Evolutionary conservation across 2,113 vertebrate species (phyloP).

Genomic region (Oxyruncus cristatus): DNA sequence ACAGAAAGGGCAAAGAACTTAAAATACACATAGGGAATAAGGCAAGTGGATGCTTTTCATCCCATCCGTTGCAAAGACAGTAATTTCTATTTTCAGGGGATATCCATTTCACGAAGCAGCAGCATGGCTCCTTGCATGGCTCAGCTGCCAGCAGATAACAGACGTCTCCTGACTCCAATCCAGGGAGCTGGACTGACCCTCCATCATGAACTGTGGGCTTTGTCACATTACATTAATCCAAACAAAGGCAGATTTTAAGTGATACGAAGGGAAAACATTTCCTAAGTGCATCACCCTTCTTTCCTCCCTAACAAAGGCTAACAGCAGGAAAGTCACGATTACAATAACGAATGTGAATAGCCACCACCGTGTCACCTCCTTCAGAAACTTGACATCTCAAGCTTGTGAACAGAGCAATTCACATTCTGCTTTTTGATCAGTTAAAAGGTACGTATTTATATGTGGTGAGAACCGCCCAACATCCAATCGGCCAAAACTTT

Average conservation of each 20-base stretch:
- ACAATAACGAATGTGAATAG: rapidly evolving
- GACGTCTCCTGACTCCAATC: neutral
- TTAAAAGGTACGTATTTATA: neutral
- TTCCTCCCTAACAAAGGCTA: neutral
- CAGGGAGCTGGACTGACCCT: neutral
- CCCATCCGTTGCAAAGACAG: neutral
- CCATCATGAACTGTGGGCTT: neutral
- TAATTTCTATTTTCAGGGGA: neutral
- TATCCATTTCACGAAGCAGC: neutral
- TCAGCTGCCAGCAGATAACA: neutral
- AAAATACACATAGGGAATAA: neutral
- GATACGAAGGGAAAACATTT: neutral
- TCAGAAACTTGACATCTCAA: neutral
- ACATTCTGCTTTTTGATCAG: neutral
- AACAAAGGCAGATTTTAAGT: neutral
- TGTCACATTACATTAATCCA: neutral
- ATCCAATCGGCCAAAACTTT: neutral
- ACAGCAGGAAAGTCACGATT: neutral
- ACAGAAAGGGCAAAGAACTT: neutral
- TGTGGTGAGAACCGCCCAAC: neutral
- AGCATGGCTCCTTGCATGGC: rapidly evolving
- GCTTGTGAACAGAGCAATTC: neutral
- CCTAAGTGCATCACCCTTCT: neutral
- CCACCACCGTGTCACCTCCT: neutral
- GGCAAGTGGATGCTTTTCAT: neutral